Evolutionary conservation across 2,113 vertebrate species (phyloP), one percentile per base, ranked within the genome.

Genomic region (Chloebia gouldiae): DNA sequence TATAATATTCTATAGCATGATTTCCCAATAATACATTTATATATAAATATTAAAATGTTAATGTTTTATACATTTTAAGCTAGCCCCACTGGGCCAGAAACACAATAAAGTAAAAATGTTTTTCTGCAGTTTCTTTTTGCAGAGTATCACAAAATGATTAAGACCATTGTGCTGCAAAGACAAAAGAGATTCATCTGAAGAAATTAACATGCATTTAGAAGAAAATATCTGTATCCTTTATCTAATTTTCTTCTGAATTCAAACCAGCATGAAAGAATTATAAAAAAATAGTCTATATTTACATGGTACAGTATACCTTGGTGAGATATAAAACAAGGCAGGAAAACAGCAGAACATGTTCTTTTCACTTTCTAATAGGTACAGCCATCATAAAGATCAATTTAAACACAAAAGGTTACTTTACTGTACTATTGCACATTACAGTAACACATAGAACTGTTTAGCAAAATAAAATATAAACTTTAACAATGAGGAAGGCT

Each of bases 211-310:
- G 80, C 93, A 88, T 96, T 97, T 90, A 89, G 88, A 97, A 98
- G 97, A 98, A 97, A 95, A 96, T 97, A 97, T 65, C 94, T 94
- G 87, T 96, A 97, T 94, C 86, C 85, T 96, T 97, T 95, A 97
- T 92, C 92, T 92, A 72, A 24, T 96, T 97, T 97, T 97, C 95
- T 97, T 97, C 85, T 95, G 90, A 96, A 93, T 97, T 97, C 93
- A 95, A 95, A 97, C 86, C 87, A 96, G 88, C 88, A 96, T 95
- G 92, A 92, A 96, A 93, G 93, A 88, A 97, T 95, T 96, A 97
- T 97, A 98, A 97, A 98, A 97, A 98, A 98, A 98, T 94, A 97
- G 91, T 97, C 96, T 97, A 97, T 99, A 98, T 99, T 98, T 98
- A 98, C 98, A 99, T 44, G 81, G 92, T 98, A 92, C 39, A 88